Evolutionary conservation across 2,888 invertebrate genomes (phyloP), one percentile per base, ranked within the genome.

Genomic region (Dicranocentrus wangi): DNA sequence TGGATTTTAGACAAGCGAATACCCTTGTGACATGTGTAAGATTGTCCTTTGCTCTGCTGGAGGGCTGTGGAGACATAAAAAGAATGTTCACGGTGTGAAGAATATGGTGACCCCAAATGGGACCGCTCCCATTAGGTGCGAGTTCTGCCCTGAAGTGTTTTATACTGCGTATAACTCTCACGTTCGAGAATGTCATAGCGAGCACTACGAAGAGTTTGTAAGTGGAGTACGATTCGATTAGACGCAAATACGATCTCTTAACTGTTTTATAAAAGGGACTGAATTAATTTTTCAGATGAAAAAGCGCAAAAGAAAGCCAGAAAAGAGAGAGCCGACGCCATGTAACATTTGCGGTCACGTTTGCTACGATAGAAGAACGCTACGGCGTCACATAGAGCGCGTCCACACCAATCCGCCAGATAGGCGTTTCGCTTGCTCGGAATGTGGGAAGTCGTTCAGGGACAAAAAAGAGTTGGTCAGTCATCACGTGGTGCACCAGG

Each of bases 401-500:
- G 47, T 28, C 28, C 72, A 72, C 25, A 15, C 60, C 2, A 7
- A 23, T 1, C 19, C 7, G n/a, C n/a, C n/a, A n/a, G n/a, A n/a
- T n/a, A n/a, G n/a, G n/a, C n/a, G n/a, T n/a, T n/a, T n/a, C n/a
- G n/a, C n/a, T n/a, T 78, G 78, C 25, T 10, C 32, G 25, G 19
- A 66, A 32, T 78, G 78, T 32, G 61, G 55, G 10, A 78, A 71
- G 21, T 42, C 17, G 1, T 77, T 70, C 32, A 2, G 5, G 2
- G 70, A 51, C n/a, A 39, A 42, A 8, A 71, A 43, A 21, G 42
- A n/a, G 0, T n/a, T 78, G 2, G 21, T 39, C 23, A 60, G 28
- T 2, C 79, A 79, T 19, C 0, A 23, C 15, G 21, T 23, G 25
- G 70, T 78, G 8, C 77, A 78, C 42, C 69, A 39, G 39, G 39